Evolutionary conservation across 2,113 vertebrate species (phyloP).

Genomic region (Pluvialis apricaria): DNA sequence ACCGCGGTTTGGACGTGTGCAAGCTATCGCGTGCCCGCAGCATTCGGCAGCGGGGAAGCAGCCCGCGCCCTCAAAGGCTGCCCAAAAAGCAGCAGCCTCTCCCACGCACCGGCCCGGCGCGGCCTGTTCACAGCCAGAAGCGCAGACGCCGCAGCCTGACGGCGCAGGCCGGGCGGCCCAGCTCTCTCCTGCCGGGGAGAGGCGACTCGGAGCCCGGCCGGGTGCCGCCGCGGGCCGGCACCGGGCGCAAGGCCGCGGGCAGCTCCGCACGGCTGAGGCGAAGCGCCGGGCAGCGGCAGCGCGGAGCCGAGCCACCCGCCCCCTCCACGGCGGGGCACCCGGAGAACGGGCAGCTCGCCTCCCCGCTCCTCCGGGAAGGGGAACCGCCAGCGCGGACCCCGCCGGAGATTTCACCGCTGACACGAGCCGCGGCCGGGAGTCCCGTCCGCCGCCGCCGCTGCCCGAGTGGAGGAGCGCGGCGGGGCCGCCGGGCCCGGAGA

Average conservation of each 20-base stretch:
- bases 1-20: fast-evolving
- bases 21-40: fast-evolving
- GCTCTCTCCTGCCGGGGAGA: not conserved
- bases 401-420: not conserved
- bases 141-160: not conserved
- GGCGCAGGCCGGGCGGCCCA: not conserved
- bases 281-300: not conserved
- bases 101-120: not conserved
- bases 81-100: not conserved
- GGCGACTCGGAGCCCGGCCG: not conserved
- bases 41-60: not conserved
- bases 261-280: not conserved
- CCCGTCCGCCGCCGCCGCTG: not conserved
- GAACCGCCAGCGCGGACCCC: not conserved
- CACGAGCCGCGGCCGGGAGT: not conserved
- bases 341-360: not conserved
- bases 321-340: not conserved
- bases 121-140: fast-evolving
- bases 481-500: not conserved
- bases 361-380: not conserved
- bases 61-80: not conserved
- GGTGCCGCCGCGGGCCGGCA: no score
- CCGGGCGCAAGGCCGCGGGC: not conserved
- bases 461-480: not conserved
- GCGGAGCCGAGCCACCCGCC: no score